These are phyloP conservation scores for Sebastes ruberrimus DNA, from an alignment of 2,797 vertebrate genomes.

Conservation along the genomic window DNA sequence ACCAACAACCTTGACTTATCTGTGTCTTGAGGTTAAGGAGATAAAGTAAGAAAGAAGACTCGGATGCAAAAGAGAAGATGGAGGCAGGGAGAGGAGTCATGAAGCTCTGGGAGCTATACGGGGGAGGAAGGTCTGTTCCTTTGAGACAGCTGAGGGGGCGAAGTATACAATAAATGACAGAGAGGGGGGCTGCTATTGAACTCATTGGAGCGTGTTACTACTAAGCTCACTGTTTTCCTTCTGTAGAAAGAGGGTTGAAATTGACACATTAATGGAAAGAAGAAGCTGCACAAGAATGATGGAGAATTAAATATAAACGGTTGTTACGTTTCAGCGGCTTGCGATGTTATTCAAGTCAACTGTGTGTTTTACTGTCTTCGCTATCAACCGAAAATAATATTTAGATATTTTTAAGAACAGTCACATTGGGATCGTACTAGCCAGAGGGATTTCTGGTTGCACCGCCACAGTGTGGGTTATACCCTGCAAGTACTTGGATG, in stretches of 20 bases:
- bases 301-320: not conserved
- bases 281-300: not conserved
- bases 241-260: not conserved
- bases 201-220: not conserved
- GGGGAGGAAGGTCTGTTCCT: conserved; percentile 39
- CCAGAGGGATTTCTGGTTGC: not conserved
- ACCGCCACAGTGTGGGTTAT: not conserved
- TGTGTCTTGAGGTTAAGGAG: not conserved
- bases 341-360: not conserved
- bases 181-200: not conserved
- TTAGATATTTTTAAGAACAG: not conserved
- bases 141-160: conserved; percentile 46
- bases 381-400: not conserved
- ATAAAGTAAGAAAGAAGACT: not conserved
- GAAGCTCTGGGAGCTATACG: conserved; percentile 25
- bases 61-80: not conserved
- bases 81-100: conserved; percentile 4
- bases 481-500: not conserved
- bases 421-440: not conserved
- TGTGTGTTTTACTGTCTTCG: not conserved
- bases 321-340: not conserved
- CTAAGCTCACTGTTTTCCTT: not conserved
- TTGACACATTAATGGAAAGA: not conserved
- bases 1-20: not conserved
- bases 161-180: conserved; percentile 33